Base-by-base conservation (phyloP, 2,797 vertebrate genomes). In the Pelochelys cantorii region DNA sequence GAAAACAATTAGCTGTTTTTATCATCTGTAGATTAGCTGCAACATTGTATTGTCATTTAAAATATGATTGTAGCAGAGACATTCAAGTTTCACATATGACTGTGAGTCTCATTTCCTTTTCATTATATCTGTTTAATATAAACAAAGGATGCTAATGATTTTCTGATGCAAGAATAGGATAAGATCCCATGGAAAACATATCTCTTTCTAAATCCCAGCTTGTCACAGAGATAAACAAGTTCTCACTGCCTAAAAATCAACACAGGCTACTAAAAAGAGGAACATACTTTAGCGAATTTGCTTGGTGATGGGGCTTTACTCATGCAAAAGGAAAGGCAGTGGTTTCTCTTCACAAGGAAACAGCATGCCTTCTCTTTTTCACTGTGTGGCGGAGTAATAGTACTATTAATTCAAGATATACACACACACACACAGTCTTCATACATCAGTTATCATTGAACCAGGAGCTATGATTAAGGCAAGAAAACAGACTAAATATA, bases 1-100 rank as follows among this genome's bases (percentile, higher is more conserved):
- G 95, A 96, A 93, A 97, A 97, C 97, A 98, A 98, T 97, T 98
- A 98, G 97, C 95, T 97, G 95, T 97, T 98, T 98, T 95, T 83
- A 82, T 80, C 1, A 98, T 97, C 71, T 84, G 4, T 74, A 90
- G 5, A 57, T 71, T 83, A 89, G 95, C 97, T 94, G 55, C 93
- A 96, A 95, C 94, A 94, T 97, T 93, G 56, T 95, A 98, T 98
- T 98, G 97, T 98, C 92, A 97, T 96, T 94, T 92, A 95, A 95
- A 97, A 93, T 96, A 97, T 97, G 96, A 97, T 86, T 82, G 82
- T 95, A 86, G 86, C 80, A 88, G 92, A 96, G 86, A 97, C 79
- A 93, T 83, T 27, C 56, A 96, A 87, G 71, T 94, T 95, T 95
- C 60, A 86, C 95, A 96, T 85, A 65, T 90, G 95, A 95, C 94